These are phyloP conservation scores for Mongoloraphidia duomilia DNA, from an alignment of 2,888 invertebrate genomes.

Conservation along the genomic window DNA sequence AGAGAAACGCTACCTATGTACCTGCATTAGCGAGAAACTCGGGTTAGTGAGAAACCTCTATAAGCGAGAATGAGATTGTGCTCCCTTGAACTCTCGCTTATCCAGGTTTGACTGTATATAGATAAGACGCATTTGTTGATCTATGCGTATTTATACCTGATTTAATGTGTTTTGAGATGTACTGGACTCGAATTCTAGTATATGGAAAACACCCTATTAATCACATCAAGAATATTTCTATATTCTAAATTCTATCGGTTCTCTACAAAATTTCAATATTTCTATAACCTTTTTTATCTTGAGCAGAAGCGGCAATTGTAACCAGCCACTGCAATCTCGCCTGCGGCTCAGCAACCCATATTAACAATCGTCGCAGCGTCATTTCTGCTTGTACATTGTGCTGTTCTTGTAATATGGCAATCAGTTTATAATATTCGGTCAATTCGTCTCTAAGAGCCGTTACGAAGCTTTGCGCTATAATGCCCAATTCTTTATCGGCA, in stretches of 20 bases:
- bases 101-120: too few species aligned
- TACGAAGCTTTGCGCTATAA: constrained; percentile 75
- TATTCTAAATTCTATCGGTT: background rate
- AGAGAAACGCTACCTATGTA: too few species aligned
- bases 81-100: too few species aligned
- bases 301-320: constrained; percentile 68
- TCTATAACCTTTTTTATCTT: constrained; percentile 53
- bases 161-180: too few species aligned
- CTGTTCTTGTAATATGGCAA: constrained; percentile 78
- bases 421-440: constrained; percentile 74
- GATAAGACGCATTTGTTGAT: too few species aligned
- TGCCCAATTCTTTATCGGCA: constrained; percentile 47
- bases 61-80: too few species aligned
- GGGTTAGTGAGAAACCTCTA: too few species aligned
- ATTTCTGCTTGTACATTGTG: constrained; percentile 36
- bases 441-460: constrained; percentile 73
- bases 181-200: too few species aligned
- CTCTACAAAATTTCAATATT: background rate
- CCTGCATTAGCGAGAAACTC: too few species aligned
- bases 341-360: constrained; percentile 75
- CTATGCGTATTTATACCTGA: too few species aligned
- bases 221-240: background rate
- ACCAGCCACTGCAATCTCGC: constrained; percentile 69
- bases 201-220: too few species aligned
- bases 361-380: constrained; percentile 57